A percentile compares a stretch with the other conserved stretches of the same genome.
These are phyloP conservation scores for Craterocephalus amniculus DNA, from an alignment of 2,797 vertebrate species.

Conservation along the genomic window DNA sequence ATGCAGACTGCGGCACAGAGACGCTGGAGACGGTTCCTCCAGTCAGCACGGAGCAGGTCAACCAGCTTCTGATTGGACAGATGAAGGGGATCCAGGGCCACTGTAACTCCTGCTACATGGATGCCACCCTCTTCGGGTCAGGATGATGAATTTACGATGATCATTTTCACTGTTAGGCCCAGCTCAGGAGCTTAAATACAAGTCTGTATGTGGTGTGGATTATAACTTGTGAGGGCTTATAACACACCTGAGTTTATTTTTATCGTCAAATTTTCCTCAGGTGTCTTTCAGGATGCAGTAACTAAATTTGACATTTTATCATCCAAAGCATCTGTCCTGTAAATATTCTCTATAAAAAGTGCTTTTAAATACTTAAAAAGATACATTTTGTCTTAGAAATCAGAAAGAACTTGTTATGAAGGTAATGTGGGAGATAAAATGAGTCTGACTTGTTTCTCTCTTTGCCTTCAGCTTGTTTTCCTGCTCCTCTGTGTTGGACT, in stretches of 20 bases:
- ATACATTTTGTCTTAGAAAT: neutral
- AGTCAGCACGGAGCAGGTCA: conserved; percentile 75
- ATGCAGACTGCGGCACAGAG: neutral
- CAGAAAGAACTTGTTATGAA: neutral
- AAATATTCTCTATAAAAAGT: neutral
- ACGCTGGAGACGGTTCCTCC: conserved; percentile 78
- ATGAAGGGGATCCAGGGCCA: conserved; percentile 94
- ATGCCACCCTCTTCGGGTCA: conserved; percentile 90
- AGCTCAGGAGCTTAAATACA: neutral
- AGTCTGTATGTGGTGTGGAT: too few relatives aligned
- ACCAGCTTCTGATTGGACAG: conserved; percentile 77
- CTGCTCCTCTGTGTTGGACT: conserved; percentile 89
- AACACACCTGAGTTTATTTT: too few relatives aligned
- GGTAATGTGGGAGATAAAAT: too few relatives aligned
- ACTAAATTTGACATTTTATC: neutral
- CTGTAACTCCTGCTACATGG: conserved; percentile 96
- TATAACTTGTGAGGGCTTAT: too few relatives aligned
- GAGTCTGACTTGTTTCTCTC: neutral
- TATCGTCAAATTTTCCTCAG: too few relatives aligned
- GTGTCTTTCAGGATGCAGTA: too few relatives aligned
- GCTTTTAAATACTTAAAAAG: neutral
- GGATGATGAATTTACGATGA: conserved; percentile 9
- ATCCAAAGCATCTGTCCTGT: neutral
- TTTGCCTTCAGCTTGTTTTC: conserved; percentile 86
- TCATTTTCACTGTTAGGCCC: neutral